Evolutionary conservation across 2,888 invertebrate species (phyloP), one percentile per base, ranked within the genome.

Genomic region (Saturnia japonica): DNA sequence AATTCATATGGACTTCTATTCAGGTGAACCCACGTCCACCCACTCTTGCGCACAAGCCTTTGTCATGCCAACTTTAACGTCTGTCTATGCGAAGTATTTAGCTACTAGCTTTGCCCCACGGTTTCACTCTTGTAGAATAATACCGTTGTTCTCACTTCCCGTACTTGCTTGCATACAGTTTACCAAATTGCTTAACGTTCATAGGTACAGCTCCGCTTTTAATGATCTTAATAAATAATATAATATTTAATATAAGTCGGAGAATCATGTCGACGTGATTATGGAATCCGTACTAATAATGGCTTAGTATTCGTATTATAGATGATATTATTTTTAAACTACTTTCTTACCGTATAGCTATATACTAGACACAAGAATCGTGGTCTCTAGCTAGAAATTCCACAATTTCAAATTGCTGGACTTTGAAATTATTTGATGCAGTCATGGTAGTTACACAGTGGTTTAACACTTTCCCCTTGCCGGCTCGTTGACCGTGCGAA

Each of bases 401-500:
- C 54, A 54, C 47, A 54, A 54, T 54, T 54, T 9, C 22, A 47
- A 47, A 47, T 47, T 22, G 54, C 22, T 54, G 54, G 22, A 22
- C 54, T 54, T 54, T 25, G 57, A 60, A 60, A 60, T 60, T 60
- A 28, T 60, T 64, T 40, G 64, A n/a, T 19, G 40, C 40, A 64
- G 64, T 64, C 64, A 64, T 64, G 64, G 64, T 64, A 76, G 73
- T 79, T 74, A 72, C 68, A 72, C 66, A 70, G 72, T 72, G 72
- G 69, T 68, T 68, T 45, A 73, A 73, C 77, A 81, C 83, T 83
- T 83, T 83, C 83, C 74, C 77, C 74, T 70, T 57, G 69, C 70
- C 70, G 69, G 75, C 71, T 74, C 74, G 75, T 74, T 75, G 72
- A 71, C 74, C 77, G 77, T 76, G 78, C 76, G 72, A 83, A 81